Conservation (phyloP, 2,888 invertebrate species). For the Endotricha flammealis region DNA sequence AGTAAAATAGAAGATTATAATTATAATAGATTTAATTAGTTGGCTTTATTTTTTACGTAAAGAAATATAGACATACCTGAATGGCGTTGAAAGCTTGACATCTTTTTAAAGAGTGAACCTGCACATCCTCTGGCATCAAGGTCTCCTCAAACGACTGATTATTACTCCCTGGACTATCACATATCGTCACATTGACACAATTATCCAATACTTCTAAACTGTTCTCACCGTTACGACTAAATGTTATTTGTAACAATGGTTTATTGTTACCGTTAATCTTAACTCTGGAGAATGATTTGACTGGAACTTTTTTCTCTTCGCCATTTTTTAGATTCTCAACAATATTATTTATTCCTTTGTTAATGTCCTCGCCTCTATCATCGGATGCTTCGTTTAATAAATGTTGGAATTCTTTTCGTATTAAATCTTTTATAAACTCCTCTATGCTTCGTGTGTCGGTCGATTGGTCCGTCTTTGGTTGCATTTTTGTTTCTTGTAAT, state of each 20-base stretch:
- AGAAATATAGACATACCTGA: constrained; percentile 44
- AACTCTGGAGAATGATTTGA: constrained; percentile 56
- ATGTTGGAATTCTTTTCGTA: constrained; percentile 60
- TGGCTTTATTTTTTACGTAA: too few species aligned
- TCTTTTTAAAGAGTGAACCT: constrained; percentile 56
- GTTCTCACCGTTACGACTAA: constrained; percentile 57
- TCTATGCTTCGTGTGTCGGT: constrained; percentile 66
- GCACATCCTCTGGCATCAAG: constrained; percentile 45
- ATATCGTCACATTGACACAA: constrained; percentile 63
- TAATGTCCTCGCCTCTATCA: constrained; percentile 49
- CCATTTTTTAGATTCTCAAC: constrained; percentile 45
- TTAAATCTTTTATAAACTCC: constrained; percentile 60
- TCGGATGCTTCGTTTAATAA: constrained; percentile 51
- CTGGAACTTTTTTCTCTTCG: constrained; percentile 39
- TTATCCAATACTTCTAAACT: constrained; percentile 62
- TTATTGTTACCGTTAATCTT: constrained; percentile 71
- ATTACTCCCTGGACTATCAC: constrained; percentile 36
- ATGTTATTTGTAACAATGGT: constrained; percentile 63
- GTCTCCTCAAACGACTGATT: constrained; percentile 48
- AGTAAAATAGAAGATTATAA: too few species aligned
- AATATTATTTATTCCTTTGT: constrained; percentile 55
- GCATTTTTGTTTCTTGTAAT: too few species aligned
- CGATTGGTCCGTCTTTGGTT: constrained; percentile 47
- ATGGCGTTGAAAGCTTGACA: constrained; percentile 74
- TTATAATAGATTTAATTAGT: too few species aligned